A percentile compares a stretch with the other conserved stretches of the same genome.
Conservation (phyloP, 2,888 invertebrate species). For the Hypolimnas misippus region DNA sequence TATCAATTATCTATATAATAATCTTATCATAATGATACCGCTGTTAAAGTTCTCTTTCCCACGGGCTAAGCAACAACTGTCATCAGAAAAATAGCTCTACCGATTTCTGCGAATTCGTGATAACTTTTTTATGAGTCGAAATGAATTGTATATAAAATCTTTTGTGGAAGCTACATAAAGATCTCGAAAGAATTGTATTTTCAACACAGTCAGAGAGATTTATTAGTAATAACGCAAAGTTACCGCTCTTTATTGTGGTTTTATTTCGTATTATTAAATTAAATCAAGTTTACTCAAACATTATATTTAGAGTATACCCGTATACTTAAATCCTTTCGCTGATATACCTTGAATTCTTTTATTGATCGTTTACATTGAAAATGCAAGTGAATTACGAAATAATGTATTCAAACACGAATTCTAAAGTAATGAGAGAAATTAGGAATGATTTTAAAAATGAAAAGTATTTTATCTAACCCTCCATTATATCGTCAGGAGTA, state of each 20-base stretch:
- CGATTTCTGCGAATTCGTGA: constrained; percentile 77
- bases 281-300: background rate
- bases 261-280: constrained; percentile 12
- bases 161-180: constrained; percentile 75
- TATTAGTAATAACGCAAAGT: constrained; percentile 58
- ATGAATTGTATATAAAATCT: constrained; percentile 78
- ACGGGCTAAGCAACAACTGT: constrained; percentile 61
- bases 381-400: background rate
- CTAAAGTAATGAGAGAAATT: constrained; percentile 3
- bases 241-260: constrained; percentile 16
- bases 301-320: background rate
- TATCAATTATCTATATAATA: constrained; percentile 1
- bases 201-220: constrained; percentile 66
- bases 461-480: constrained; percentile 29
- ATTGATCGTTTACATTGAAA: background rate
- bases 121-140: constrained; percentile 80
- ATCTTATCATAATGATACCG: constrained; percentile 47
- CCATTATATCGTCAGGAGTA: constrained; percentile 28
- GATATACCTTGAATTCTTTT: background rate
- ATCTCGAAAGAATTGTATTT: constrained; percentile 70
- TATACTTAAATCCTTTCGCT: too few species aligned
- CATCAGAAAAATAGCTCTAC: constrained; percentile 74
- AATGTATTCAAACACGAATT: background rate
- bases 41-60: constrained; percentile 67
- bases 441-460: constrained; percentile 11